Conservation (phyloP, 92 coral and sea anemone species). For the Parazoanthus atlanticus region DNA sequence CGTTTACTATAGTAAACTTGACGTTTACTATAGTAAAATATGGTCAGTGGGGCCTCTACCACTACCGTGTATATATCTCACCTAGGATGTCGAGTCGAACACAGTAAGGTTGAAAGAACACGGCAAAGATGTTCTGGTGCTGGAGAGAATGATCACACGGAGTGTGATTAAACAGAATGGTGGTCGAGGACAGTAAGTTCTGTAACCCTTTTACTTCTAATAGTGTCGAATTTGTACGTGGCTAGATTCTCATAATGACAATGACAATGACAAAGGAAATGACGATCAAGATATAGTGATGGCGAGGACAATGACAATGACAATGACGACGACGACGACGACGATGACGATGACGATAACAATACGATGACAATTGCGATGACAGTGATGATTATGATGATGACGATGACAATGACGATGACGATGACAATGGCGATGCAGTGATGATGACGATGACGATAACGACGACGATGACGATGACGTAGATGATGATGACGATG, state of each 20-base stretch:
- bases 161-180: conserved; percentile 26
- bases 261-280: no score
- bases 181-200: conserved; percentile 16
- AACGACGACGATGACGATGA: no score
- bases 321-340: not conserved
- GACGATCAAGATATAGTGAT: no score
- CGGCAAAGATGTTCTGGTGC: conserved; percentile 80
- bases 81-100: conserved; percentile 76
- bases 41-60: conserved; percentile 27
- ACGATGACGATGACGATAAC: no score
- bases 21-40: conserved; percentile 23
- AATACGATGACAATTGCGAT: no score
- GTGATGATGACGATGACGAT: no score
- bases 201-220: not conserved
- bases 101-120: conserved; percentile 78
- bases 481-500: no score
- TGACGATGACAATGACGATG: no score
- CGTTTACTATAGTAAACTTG: conserved; percentile 27
- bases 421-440: no score
- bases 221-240: not conserved
- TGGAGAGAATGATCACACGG: conserved; percentile 75
- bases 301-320: no score
- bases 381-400: not conserved
- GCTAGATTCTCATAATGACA: no score
- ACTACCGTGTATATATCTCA: not conserved